Evolutionary conservation across 2,888 invertebrate species (phyloP).

Genomic region (Anoplius nigerrimus): DNA sequence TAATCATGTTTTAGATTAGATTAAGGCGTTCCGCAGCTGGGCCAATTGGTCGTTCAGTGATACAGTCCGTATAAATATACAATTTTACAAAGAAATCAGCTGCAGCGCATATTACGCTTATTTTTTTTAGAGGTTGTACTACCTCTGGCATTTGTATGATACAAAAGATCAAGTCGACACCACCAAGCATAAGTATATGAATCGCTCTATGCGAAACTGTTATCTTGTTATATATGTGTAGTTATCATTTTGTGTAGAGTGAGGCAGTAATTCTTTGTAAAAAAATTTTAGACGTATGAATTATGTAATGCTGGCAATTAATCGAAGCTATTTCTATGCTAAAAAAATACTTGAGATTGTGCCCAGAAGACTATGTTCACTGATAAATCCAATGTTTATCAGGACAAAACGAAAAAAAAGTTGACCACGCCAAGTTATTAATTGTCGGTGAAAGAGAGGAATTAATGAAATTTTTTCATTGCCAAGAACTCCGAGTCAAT

Average conservation of each 20-base stretch:
- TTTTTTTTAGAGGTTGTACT: conserved; percentile 43
- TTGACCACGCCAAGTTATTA: conserved; percentile 56
- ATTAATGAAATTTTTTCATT: conserved; percentile 40
- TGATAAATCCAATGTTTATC: conserved; percentile 35
- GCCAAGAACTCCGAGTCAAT: conserved; percentile 55
- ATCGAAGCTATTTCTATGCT: conserved; percentile 27
- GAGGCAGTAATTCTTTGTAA: conserved; percentile 27
- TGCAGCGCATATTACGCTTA: conserved; percentile 64
- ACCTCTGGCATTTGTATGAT: conserved; percentile 44
- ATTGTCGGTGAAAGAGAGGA: conserved; percentile 28
- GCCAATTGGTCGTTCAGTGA: conserved; percentile 22
- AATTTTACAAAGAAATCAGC: conserved; percentile 44
- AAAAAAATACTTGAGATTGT: conserved; percentile 30
- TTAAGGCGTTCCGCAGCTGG: conserved; percentile 51
- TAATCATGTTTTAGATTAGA: conserved; percentile 65
- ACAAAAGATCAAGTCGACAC: conserved; percentile 25
- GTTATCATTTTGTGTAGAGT: conserved; percentile 39
- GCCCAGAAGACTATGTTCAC: conserved; percentile 29
- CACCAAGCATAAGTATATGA: conserved; percentile 39
- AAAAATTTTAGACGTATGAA: conserved; percentile 32
- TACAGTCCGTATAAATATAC: conserved; percentile 24
- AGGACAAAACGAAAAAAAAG: conserved; percentile 38
- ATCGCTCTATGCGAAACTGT: conserved; percentile 48
- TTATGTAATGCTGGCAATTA: conserved; percentile 28
- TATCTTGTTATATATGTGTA: conserved; percentile 47